These are phyloP conservation scores for Sciurus carolinensis DNA, from an alignment of 2,797 vertebrate species.

Conservation along the genomic window DNA sequence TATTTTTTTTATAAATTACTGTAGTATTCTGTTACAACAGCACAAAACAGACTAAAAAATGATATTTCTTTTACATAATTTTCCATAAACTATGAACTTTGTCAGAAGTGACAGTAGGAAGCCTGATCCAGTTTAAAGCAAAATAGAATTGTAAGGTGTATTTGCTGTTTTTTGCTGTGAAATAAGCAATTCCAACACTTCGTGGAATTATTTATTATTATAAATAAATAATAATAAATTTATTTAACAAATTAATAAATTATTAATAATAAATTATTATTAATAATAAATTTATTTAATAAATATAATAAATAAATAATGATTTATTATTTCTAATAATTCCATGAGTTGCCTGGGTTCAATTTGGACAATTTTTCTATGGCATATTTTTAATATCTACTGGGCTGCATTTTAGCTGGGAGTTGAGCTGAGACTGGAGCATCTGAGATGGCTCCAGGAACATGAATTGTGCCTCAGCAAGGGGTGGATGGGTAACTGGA, in stretches of 20 bases:
- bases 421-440: not conserved
- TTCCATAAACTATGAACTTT: not conserved
- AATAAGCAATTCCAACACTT: not conserved
- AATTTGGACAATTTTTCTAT: slow-evolving; percentile 17
- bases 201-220: too few species aligned
- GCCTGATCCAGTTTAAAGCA: not conserved
- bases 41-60: not conserved
- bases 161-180: not conserved
- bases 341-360: not conserved
- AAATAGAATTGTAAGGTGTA: not conserved
- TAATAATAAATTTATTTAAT: too few species aligned
- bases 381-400: not conserved
- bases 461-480: not conserved
- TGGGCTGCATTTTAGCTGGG: not conserved
- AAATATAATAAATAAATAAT: too few species aligned
- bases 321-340: slow-evolving; percentile 25
- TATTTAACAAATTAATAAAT: too few species aligned
- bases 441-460: not conserved
- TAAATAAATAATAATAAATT: too few species aligned
- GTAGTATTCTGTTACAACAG: not conserved
- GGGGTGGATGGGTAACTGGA: not conserved
- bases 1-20: not conserved
- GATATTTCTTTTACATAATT: not conserved
- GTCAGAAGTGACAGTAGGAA: not conserved
- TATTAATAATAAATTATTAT: too few species aligned